Evolutionary conservation across 2,113 vertebrate genomes (phyloP).

Genomic region (Gracilinanus agilis): DNA sequence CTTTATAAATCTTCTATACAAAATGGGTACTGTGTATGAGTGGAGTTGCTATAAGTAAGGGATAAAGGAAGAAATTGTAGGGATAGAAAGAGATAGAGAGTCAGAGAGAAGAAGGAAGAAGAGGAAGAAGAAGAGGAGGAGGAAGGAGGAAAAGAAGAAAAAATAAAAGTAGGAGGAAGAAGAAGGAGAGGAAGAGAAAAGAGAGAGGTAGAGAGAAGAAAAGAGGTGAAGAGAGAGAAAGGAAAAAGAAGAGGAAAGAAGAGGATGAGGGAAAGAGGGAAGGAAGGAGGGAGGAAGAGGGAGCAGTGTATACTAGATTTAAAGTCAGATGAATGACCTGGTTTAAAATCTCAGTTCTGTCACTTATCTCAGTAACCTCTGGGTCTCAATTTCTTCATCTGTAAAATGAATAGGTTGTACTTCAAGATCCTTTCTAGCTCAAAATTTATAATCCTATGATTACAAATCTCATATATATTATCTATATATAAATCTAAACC

Average conservation of each 20-base stretch:
- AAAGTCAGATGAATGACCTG: neutral
- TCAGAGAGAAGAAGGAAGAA: no score
- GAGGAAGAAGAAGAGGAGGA: neutral
- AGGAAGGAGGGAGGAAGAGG: neutral
- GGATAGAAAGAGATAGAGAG: neutral
- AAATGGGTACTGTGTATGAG: neutral
- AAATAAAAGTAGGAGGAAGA: no score
- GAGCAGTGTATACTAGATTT: neutral
- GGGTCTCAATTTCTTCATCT: neutral
- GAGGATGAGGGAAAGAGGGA: neutral
- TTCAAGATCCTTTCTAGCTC: neutral
- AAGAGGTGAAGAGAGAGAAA: no score
- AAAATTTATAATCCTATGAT: neutral
- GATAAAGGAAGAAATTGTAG: neutral
- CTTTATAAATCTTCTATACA: neutral
- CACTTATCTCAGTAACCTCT: neutral
- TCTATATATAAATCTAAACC: neutral
- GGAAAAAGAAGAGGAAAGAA: no score
- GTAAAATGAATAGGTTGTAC: neutral
- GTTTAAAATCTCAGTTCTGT: neutral
- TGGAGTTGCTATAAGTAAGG: neutral
- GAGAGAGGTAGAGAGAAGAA: no score
- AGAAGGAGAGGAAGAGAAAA: no score
- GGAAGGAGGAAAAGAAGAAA: neutral
- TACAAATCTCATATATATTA: no score